Percentiles rank a stretch among this genome's conserved stretches.
These are phyloP conservation scores for Nasonovia ribisnigri DNA, from an alignment of 2,888 invertebrate genomes.

Conservation along the genomic window DNA sequence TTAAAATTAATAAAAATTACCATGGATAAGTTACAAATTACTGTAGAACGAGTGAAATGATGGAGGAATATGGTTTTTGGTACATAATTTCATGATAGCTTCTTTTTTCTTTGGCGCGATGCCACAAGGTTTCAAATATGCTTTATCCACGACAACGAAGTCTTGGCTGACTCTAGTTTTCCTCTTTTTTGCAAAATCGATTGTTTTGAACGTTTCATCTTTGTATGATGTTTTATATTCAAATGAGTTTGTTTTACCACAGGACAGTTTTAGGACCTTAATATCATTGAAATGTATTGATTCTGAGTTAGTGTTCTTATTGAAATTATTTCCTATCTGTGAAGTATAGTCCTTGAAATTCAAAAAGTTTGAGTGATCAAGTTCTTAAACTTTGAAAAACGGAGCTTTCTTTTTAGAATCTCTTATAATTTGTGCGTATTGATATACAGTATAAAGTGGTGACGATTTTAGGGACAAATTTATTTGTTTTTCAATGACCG, in stretches of 20 bases:
- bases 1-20: slow-evolving; percentile 33
- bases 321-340: slow-evolving; percentile 23
- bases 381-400: slow-evolving; percentile 16
- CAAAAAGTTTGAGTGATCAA: slow-evolving; percentile 9
- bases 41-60: slow-evolving; percentile 22
- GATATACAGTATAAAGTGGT: neutral
- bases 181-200: neutral
- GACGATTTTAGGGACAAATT: neutral
- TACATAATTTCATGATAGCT: slow-evolving; percentile 16
- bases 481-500: slow-evolving; percentile 14
- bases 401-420: neutral
- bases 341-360: slow-evolving; percentile 36
- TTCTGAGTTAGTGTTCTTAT: neutral
- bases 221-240: slow-evolving; percentile 10
- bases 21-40: slow-evolving; percentile 19
- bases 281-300: slow-evolving; percentile 5
- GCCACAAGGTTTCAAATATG: slow-evolving; percentile 31
- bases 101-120: slow-evolving; percentile 21
- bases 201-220: neutral
- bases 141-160: neutral
- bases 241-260: neutral
- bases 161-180: neutral
- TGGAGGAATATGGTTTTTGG: neutral
- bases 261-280: neutral
- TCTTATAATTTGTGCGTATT: neutral